phyloP scores from a whole-genome alignment of 2,113 vertebrate species.

The Coptodon rendalli region DNA sequence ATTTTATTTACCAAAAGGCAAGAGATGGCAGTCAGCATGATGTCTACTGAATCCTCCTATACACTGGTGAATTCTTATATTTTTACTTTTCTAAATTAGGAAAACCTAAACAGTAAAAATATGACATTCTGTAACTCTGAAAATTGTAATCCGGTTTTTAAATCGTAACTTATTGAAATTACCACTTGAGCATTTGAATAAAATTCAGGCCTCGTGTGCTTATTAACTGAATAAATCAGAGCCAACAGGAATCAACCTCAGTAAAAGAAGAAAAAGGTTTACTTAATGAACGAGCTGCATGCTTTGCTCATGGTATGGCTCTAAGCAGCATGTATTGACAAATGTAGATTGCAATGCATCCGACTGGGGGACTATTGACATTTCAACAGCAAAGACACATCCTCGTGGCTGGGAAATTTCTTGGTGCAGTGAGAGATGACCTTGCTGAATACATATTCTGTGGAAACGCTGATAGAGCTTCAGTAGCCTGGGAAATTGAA shows the following conservation, averaged over 20 bases:
- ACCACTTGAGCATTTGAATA: not conserved
- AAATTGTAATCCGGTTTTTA: not conserved
- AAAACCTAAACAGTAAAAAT: not conserved
- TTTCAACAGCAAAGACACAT: slow-evolving; percentile 32
- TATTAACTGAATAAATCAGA: not conserved
- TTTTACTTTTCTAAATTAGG: not conserved
- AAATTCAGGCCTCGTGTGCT: not conserved
- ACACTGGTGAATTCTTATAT: not conserved
- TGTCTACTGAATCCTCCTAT: not conserved
- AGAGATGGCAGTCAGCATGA: not conserved
- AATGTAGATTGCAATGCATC: slow-evolving; percentile 29
- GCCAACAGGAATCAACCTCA: not conserved
- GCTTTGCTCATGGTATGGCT: not conserved
- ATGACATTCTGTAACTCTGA: not conserved
- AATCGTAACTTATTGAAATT: not conserved
- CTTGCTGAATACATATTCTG: slow-evolving; percentile 52
- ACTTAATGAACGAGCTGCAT: not conserved
- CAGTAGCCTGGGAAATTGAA: slow-evolving; percentile 58
- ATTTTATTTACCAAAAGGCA: not conserved
- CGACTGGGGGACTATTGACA: slow-evolving; percentile 36
- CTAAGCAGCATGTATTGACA: slow-evolving; percentile 22
- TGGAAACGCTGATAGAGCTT: slow-evolving; percentile 42
- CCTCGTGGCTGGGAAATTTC: not conserved
- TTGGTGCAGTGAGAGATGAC: slow-evolving; percentile 36
- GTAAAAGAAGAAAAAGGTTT: not conserved